Conservation (phyloP, 1,140 invertebrate species). For the Drosophila prosaltans region DNA sequence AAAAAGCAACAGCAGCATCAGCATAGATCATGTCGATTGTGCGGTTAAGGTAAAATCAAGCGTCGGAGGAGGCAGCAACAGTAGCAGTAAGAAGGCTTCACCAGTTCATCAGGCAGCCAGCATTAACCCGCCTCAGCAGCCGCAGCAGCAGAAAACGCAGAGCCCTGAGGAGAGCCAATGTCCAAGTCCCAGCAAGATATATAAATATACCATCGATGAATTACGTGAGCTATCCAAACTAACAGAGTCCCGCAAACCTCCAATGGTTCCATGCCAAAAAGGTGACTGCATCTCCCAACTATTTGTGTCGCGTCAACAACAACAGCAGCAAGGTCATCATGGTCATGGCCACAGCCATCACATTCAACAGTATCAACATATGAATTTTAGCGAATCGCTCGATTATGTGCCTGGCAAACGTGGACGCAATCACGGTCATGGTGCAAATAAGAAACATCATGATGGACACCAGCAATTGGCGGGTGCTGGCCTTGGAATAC, state of each 20-base stretch:
- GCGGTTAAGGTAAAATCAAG: slow-evolving; percentile 19
- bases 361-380: slow-evolving; percentile 70
- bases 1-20: slow-evolving; percentile 5
- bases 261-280: slow-evolving; percentile 72
- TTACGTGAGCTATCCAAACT: slow-evolving; percentile 67
- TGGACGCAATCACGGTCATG: slow-evolving; percentile 54
- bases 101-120: slow-evolving; percentile 26
- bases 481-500: slow-evolving; percentile 31
- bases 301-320: slow-evolving; percentile 72
- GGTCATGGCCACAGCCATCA: slow-evolving; percentile 51
- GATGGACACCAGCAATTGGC: slow-evolving; percentile 61
- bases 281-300: slow-evolving; percentile 74
- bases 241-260: slow-evolving; percentile 61
- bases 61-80: slow-evolving; percentile 5
- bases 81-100: slow-evolving; percentile 47
- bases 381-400: slow-evolving; percentile 68
- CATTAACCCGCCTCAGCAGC: background rate
- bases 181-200: slow-evolving; percentile 26
- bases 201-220: slow-evolving; percentile 60
- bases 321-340: slow-evolving; percentile 67
- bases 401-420: slow-evolving; percentile 74
- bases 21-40: slow-evolving; percentile 57
- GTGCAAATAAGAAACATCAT: slow-evolving; percentile 66
- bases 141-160: slow-evolving; percentile 9
- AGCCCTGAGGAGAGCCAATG: slow-evolving; percentile 8